Conservation (phyloP, 2,797 vertebrate genomes). For the Malacoctenus gilli region DNA sequence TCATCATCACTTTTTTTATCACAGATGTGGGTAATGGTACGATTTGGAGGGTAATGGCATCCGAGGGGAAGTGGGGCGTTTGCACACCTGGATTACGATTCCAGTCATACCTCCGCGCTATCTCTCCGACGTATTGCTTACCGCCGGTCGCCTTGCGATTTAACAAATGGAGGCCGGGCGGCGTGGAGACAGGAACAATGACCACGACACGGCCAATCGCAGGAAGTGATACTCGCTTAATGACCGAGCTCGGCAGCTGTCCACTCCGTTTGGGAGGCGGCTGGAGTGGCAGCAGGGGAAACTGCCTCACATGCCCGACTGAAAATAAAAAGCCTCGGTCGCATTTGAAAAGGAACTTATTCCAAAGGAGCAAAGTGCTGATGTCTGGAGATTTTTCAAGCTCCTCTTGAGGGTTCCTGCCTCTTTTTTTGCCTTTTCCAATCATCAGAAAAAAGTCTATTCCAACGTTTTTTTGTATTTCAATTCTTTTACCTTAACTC, state of each 20-base stretch:
- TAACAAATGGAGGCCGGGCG: constrained; percentile 57
- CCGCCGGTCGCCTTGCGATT: constrained; percentile 45
- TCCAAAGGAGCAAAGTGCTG: constrained; percentile 9
- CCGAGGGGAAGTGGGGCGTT: constrained; percentile 29
- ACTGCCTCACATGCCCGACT: background rate
- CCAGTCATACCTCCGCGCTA: constrained; percentile 9
- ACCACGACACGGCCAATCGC: constrained; percentile 50
- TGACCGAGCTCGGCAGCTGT: constrained; percentile 34
- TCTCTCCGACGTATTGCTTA: constrained; percentile 10
- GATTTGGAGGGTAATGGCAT: constrained; percentile 39
- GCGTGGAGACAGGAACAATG: constrained; percentile 41
- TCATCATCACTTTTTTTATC: constrained; percentile 27
- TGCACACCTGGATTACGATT: constrained; percentile 49
- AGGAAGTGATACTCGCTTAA: constrained; percentile 59
- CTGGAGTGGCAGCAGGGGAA: constrained; percentile 6
- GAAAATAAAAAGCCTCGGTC: constrained; percentile 15
- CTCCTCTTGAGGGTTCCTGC: constrained; percentile 1
- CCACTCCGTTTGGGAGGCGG: constrained; percentile 24
- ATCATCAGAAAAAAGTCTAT: background rate
- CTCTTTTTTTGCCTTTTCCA: background rate
- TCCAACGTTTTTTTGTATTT: background rate
- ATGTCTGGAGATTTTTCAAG: constrained; percentile 13
- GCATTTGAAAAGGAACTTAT: constrained; percentile 3
- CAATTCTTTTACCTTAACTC: background rate
- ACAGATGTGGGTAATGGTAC: constrained; percentile 41